Evolutionary conservation across 35 echinoderm and acorn worm genomes (phyloP).

Genomic region (Stichopus chloronotus): DNA sequence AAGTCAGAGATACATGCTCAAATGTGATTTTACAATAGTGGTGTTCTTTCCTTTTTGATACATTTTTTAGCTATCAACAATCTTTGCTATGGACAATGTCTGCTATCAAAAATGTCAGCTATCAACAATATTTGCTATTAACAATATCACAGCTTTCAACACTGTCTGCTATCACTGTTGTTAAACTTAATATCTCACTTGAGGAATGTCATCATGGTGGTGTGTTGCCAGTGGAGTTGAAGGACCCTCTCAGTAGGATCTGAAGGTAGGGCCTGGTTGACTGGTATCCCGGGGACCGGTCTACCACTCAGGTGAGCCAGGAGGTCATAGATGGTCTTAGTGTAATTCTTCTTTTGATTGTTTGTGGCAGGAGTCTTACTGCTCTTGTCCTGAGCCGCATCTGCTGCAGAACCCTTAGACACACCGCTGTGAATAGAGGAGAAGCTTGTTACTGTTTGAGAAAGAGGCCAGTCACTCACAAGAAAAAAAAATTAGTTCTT

Average conservation of each 20-base stretch:
- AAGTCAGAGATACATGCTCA: neutral
- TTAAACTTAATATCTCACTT: constrained; percentile 52
- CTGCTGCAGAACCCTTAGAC: constrained; percentile 74
- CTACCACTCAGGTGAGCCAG: constrained; percentile 92
- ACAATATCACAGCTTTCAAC: too few species aligned
- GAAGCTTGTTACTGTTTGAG: neutral
- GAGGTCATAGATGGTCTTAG: constrained; percentile 95
- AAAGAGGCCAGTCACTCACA: neutral
- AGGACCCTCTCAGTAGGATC: constrained; percentile 92
- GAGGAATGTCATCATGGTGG: constrained; percentile 90
- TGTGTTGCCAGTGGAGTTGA: constrained; percentile 95
- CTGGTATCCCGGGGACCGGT: constrained; percentile 92
- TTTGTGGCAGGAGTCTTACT: constrained; percentile 80
- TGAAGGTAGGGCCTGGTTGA: constrained; percentile 88
- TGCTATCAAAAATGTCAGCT: too few species aligned
- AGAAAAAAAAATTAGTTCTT: too few species aligned
- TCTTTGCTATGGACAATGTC: too few species aligned
- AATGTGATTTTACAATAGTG: neutral
- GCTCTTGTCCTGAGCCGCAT: constrained; percentile 81
- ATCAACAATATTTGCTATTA: too few species aligned
- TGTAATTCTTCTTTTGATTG: constrained; percentile 84
- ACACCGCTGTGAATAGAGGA: constrained; percentile 71
- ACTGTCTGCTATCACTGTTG: too few species aligned
- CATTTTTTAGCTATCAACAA: neutral
- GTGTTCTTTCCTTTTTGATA: neutral